phyloP scores from a whole-genome alignment of 2,888 invertebrate genomes.

The Cacoxenus indagator region DNA sequence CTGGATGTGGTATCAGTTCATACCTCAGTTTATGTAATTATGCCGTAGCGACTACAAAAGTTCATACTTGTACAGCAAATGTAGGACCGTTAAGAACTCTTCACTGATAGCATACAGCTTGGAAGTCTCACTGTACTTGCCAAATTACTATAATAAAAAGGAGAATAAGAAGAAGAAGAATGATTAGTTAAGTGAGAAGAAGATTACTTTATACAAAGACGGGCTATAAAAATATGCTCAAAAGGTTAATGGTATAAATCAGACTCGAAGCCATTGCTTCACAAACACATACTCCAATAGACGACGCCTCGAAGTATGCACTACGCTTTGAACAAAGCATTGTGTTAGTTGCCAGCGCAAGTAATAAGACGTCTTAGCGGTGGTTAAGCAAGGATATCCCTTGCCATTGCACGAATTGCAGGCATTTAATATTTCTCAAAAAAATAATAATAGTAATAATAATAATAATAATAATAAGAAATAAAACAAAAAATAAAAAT shows the following conservation, averaged over 20 bases:
- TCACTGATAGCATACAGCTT: no score
- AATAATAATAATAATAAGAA: no score
- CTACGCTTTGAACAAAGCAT: background rate
- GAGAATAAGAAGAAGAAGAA: background rate
- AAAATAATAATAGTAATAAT: no score
- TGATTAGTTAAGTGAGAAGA: no score
- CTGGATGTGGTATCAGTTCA: no score
- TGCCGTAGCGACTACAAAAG: no score
- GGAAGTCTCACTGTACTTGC: no score
- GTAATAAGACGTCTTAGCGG: background rate
- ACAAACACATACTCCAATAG: constrained; percentile 1
- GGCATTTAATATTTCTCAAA: constrained; percentile 42
- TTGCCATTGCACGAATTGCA: constrained; percentile 21
- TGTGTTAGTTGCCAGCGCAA: background rate
- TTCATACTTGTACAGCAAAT: no score
- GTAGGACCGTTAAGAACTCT: no score
- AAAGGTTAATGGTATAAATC: constrained; percentile 1
- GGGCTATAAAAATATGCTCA: background rate
- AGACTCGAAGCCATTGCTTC: background rate
- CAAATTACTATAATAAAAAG: constrained; percentile 9
- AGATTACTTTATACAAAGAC: background rate
- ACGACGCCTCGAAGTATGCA: constrained; percentile 21
- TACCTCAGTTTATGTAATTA: no score
- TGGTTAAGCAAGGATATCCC: background rate
- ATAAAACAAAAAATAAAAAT: no score